phyloP scores from a whole-genome alignment of 92 coral and sea anemone species.

The Epizoanthus rinbou region DNA sequence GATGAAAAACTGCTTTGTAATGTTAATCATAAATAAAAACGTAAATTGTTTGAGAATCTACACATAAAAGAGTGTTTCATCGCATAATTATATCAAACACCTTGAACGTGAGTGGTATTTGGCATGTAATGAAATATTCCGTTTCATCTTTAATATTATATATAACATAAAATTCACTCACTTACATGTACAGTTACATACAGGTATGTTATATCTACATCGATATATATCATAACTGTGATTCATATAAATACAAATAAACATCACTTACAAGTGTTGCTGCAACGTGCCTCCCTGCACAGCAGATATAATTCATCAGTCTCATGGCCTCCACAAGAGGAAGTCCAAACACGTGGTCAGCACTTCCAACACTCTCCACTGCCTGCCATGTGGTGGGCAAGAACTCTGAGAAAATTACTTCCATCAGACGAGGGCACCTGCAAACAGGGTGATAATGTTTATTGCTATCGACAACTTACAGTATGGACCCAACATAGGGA shows the following conservation, averaged over 20 bases:
- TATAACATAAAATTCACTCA: not conserved
- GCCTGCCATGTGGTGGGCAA: constrained; percentile 89
- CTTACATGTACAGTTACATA: not conserved
- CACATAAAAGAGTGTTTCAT: too few relatives aligned
- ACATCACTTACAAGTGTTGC: constrained; percentile 69
- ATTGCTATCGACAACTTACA: too few relatives aligned
- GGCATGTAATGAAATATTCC: too few relatives aligned
- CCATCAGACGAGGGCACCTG: constrained; percentile 90
- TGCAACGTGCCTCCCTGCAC: constrained; percentile 83
- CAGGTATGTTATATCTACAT: not conserved
- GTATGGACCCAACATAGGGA: too few relatives aligned
- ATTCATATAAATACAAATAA: not conserved
- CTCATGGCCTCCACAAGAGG: constrained; percentile 84
- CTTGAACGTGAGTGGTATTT: too few relatives aligned
- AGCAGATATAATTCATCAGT: constrained; percentile 72
- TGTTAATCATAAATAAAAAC: too few relatives aligned
- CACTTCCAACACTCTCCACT: constrained; percentile 40
- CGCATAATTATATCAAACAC: too few relatives aligned
- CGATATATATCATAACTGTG: not conserved
- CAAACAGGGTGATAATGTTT: not conserved
- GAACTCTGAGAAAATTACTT: constrained; percentile 73
- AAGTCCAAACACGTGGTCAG: constrained; percentile 60
- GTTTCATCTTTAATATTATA: too few relatives aligned
- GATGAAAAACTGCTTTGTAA: too few relatives aligned
- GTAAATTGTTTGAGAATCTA: too few relatives aligned